Evolutionary conservation across 2,113 vertebrate genomes (phyloP), one percentile per base, ranked within the genome.

Genomic region (Mesoclemmys tuberculata): DNA sequence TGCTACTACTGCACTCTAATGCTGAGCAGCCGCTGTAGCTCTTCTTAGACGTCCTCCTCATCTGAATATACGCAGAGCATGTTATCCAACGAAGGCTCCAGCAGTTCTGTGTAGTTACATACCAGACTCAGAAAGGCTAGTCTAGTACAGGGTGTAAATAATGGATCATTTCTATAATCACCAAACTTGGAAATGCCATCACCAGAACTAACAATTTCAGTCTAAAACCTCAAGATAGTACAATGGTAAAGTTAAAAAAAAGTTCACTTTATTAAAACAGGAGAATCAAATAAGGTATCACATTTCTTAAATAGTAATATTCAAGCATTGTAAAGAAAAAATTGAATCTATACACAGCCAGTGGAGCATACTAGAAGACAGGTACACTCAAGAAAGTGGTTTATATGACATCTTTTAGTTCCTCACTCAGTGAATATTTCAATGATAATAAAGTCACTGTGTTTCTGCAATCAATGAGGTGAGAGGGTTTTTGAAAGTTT

Each of bases 221-320:
- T 38, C 22, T 80, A 48, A 90, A 2, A 88, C 35, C 80, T 58
- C 83, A 95, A 95, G 82, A 44, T 44, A 38, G 29, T 41, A 95
- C 0, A 2, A 89, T 88, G 49, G 82, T 18, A 80, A 89, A 87
- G 90, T 87, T 80, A 96, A 91, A 51, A 85, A 95, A 97, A 97
- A 94, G 74, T 81, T 1, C 58, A 61, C 22, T 97, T 97, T 97
- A 96, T 97, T 97, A 89, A 31, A 74, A 87, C 27, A 44, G 71
- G 61, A 91, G 77, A 11, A 80, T 24, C 55, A 78, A 56, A 38
- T 52, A 55, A 7, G 26, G 46, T 44, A 85, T 24, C 56, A 90
- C 61, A 83, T 68, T 85, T 82, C n/a, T 46, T 90, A 81, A 14
- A 41, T 44, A 94, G 44, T 18, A 88, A 64, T 0, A 38, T n/a